phyloP scores from a whole-genome alignment of 2,888 invertebrate species.

The Achlya flavicornis region DNA sequence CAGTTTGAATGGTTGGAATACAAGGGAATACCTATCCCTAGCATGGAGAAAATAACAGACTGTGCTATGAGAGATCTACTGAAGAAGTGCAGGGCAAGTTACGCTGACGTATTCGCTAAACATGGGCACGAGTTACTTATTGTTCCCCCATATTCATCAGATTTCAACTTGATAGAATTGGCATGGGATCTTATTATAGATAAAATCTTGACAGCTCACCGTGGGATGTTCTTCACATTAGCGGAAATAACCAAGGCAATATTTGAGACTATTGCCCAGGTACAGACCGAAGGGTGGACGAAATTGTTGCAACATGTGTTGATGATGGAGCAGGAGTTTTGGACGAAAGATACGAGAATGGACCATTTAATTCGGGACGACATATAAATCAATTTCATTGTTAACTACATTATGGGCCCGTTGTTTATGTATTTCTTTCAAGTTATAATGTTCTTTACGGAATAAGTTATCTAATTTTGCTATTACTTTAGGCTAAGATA shows the following conservation, averaged over 20 bases:
- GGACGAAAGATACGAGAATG: slow-evolving; percentile 1
- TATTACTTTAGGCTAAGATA: too few relatives aligned
- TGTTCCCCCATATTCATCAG: not conserved
- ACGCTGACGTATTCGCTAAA: not conserved
- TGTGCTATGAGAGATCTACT: not conserved
- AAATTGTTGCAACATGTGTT: not conserved
- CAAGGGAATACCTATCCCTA: not conserved
- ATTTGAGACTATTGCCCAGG: not conserved
- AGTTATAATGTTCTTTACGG: too few relatives aligned
- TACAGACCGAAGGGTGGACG: not conserved
- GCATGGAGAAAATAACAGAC: not conserved
- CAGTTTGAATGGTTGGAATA: not conserved
- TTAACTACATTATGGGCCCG: too few relatives aligned
- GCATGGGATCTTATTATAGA: slow-evolving; percentile 4
- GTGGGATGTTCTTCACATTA: not conserved
- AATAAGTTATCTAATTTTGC: too few relatives aligned
- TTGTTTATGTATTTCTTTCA: too few relatives aligned
- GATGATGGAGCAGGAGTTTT: not conserved
- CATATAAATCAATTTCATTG: not conserved
- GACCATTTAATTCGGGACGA: not conserved
- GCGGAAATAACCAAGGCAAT: not conserved
- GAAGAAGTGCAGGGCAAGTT: not conserved
- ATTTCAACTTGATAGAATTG: not conserved
- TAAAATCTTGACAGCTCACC: not conserved
- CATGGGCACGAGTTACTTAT: not conserved